phyloP scores from a whole-genome alignment of 2,797 vertebrate genomes.

The Australoheros facetus region DNA sequence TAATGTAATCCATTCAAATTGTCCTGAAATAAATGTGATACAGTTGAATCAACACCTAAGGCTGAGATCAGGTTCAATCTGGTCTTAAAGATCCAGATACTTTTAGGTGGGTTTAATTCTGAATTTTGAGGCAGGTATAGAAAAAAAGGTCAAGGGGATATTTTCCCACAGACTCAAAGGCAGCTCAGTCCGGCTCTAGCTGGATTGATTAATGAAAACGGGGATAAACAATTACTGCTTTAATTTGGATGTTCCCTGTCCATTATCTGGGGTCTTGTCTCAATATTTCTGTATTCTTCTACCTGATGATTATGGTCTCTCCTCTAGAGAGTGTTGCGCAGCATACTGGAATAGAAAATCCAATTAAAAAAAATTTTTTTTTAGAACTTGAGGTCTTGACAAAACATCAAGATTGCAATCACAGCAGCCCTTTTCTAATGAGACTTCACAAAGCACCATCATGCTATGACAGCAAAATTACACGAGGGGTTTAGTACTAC shows the following conservation, averaged over 20 bases:
- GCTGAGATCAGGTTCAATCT: no score
- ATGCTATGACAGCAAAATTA: not conserved
- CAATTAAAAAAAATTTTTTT: no score
- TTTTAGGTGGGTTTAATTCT: not conserved
- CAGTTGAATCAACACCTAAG: no score
- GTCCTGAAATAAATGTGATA: no score
- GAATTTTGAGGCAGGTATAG: not conserved
- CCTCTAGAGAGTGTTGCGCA: not conserved
- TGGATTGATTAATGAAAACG: not conserved
- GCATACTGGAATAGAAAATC: not conserved
- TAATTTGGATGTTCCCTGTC: not conserved
- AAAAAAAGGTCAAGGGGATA: accelerated
- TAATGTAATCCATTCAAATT: no score
- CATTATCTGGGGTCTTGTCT: not conserved
- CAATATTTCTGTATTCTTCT: not conserved
- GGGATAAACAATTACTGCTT: not conserved
- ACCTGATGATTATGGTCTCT: not conserved
- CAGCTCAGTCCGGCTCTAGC: not conserved
- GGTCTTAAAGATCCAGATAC: not conserved
- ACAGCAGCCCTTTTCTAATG: not conserved
- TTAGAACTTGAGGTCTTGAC: no score
- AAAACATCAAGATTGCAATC: not conserved
- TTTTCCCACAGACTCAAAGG: accelerated
- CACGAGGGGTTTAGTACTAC: not conserved
- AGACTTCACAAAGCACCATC: not conserved